A percentile compares a stretch with the other conserved stretches of the same genome.
phyloP scores from a whole-genome alignment of 2,888 invertebrate species.

The Yponomeuta malinellus region DNA sequence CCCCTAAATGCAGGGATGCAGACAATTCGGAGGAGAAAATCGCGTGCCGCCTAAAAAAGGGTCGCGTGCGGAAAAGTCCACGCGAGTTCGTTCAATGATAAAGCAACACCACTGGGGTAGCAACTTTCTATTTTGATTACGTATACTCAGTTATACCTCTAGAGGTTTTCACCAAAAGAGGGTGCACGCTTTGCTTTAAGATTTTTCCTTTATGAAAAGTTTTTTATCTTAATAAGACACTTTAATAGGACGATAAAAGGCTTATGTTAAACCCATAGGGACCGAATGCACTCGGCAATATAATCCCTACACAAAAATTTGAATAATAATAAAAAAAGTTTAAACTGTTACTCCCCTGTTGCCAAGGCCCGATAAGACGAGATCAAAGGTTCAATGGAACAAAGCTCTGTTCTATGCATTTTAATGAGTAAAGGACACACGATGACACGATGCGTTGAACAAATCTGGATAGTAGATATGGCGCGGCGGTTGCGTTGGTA shows the following conservation, averaged over 20 bases:
- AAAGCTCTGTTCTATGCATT: conserved; percentile 26
- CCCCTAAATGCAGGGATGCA: neutral
- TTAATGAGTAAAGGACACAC: conserved; percentile 25
- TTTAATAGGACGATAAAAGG: neutral
- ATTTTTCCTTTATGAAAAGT: too few relatives aligned
- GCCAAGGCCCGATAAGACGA: conserved; percentile 23
- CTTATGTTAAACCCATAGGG: neutral
- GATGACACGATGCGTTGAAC: neutral
- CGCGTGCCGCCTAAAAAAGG: conserved; percentile 21
- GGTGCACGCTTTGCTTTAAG: neutral
- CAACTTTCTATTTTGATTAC: conserved; percentile 44
- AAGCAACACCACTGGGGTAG: conserved; percentile 46
- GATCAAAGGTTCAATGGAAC: conserved; percentile 15
- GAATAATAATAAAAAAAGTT: conserved; percentile 26
- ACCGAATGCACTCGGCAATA: neutral
- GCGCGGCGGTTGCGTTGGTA: neutral
- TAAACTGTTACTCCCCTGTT: conserved; percentile 13
- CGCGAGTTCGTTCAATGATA: conserved; percentile 10
- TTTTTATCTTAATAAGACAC: neutral
- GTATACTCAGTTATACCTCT: neutral
- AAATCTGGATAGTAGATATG: neutral
- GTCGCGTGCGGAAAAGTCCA: conserved; percentile 37
- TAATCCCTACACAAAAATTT: conserved; percentile 21
- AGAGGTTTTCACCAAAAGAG: neutral
- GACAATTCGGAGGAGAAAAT: conserved; percentile 9